These are phyloP conservation scores for Cynopterus sphinx DNA, from an alignment of 2,797 vertebrate genomes.

Conservation along the genomic window DNA sequence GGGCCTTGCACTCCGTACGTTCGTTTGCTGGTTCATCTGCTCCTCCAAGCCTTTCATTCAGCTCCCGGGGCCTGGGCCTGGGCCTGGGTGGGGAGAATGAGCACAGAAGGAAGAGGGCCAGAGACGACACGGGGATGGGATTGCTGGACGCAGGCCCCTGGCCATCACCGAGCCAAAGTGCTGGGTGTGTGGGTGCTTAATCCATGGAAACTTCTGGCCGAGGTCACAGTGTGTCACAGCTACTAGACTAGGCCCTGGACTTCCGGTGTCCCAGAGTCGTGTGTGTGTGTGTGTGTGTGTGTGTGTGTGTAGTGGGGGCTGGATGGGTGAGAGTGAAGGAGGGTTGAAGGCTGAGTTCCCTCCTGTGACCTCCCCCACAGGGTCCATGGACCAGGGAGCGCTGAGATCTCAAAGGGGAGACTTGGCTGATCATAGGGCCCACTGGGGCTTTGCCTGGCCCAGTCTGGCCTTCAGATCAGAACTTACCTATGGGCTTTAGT, in stretches of 20 bases:
- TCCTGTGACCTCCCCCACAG: rapidly evolving
- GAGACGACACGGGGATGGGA: rapidly evolving
- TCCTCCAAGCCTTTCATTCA: neutral
- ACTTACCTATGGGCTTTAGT: neutral
- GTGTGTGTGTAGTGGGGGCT: too few species aligned
- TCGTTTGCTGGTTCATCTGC: neutral
- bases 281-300: too few species aligned
- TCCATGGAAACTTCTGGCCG: neutral
- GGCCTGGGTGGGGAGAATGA: neutral
- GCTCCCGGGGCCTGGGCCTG: neutral
- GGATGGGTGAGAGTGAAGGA: neutral
- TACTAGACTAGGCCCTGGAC: neutral
- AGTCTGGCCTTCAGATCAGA: neutral
- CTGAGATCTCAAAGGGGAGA: neutral
- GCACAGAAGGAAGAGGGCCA: neutral
- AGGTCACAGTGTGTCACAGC: neutral
- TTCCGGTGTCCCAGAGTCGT: neutral
- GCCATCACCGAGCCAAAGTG: rapidly evolving
- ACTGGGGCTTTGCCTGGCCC: neutral
- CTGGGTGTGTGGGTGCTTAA: neutral
- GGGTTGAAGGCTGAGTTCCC: too few species aligned
- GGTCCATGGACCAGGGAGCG: rapidly evolving
- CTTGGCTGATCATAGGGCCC: neutral
- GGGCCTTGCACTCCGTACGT: neutral
- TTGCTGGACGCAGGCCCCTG: rapidly evolving